Evolutionary conservation across 2,113 vertebrate genomes (phyloP).

Genomic region (Nothoprocta perdicaria): DNA sequence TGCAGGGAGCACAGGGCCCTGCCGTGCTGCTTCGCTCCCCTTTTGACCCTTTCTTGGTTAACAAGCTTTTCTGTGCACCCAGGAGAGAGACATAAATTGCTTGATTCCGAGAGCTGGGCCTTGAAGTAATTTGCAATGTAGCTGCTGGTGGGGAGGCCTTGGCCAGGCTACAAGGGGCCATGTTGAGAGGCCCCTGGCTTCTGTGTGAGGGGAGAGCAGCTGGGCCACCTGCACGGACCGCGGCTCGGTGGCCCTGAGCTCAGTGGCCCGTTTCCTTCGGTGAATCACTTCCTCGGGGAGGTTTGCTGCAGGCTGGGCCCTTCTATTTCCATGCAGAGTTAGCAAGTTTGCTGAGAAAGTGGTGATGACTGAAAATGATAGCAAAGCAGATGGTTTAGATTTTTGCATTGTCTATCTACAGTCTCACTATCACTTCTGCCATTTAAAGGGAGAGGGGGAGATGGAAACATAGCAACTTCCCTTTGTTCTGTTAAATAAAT

Average conservation of each 20-base stretch:
- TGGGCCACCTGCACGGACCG: background rate
- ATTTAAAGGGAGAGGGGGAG: constrained; percentile 4
- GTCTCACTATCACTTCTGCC: constrained; percentile 17
- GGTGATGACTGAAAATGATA: background rate
- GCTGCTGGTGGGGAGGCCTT: background rate
- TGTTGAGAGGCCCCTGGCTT: too few species aligned
- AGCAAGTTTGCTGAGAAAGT: background rate
- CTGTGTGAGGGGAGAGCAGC: background rate
- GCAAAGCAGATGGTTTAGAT: constrained; percentile 34
- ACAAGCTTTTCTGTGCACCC: background rate
- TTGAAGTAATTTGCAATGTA: background rate
- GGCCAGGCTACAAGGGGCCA: background rate
- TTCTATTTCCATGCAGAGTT: background rate
- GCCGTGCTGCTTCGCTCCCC: too few species aligned
- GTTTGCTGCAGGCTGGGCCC: background rate
- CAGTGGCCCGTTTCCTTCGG: rapidly evolving
- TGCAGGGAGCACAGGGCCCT: too few species aligned
- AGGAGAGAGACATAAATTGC: too few species aligned
- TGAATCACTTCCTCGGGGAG: background rate
- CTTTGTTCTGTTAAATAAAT: background rate
- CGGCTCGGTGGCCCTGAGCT: background rate
- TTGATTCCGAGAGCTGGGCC: background rate
- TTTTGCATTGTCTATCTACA: background rate
- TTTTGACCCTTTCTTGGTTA: too few species aligned
- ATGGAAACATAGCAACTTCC: background rate